A percentile compares a stretch with the other conserved stretches of the same genome.
Conservation (phyloP, 2,113 vertebrate species). For the Xiphophorus maculatus region DNA sequence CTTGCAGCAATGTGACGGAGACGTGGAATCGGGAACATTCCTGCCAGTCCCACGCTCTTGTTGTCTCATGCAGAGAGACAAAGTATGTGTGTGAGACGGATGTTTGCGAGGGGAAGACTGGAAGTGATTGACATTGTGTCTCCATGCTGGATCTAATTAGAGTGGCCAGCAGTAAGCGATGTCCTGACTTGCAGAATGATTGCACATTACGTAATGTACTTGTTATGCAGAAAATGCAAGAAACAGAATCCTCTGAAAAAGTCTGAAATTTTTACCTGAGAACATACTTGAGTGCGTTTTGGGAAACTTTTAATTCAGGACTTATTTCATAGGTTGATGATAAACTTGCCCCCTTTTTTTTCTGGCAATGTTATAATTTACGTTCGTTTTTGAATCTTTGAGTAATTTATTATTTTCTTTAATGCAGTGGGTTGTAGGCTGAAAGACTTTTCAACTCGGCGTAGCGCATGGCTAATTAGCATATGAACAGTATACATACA, state of each 20-base stretch:
- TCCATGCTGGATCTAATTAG: conserved; percentile 43
- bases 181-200: conserved; percentile 30
- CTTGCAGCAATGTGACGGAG: conserved; percentile 56
- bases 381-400: too few relatives aligned
- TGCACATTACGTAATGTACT: conserved; percentile 20
- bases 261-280: background rate
- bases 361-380: too few relatives aligned
- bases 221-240: conserved; percentile 32
- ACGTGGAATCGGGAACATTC: conserved; percentile 50
- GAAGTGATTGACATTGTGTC: conserved; percentile 44
- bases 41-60: conserved; percentile 31
- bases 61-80: conserved; percentile 42
- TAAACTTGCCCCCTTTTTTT: background rate
- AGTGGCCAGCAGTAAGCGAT: conserved; percentile 39
- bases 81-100: background rate
- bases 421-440: too few relatives aligned
- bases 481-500: too few relatives aligned
- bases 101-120: background rate
- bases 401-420: too few relatives aligned
- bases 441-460: too few relatives aligned
- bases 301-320: background rate
- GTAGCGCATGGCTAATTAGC: too few relatives aligned
- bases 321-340: background rate
- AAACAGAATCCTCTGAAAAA: conserved; percentile 10
- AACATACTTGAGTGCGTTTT: background rate